Evolutionary conservation across 2,888 invertebrate genomes (phyloP), one percentile per base, ranked within the genome.

Genomic region (Allygus modestus): DNA sequence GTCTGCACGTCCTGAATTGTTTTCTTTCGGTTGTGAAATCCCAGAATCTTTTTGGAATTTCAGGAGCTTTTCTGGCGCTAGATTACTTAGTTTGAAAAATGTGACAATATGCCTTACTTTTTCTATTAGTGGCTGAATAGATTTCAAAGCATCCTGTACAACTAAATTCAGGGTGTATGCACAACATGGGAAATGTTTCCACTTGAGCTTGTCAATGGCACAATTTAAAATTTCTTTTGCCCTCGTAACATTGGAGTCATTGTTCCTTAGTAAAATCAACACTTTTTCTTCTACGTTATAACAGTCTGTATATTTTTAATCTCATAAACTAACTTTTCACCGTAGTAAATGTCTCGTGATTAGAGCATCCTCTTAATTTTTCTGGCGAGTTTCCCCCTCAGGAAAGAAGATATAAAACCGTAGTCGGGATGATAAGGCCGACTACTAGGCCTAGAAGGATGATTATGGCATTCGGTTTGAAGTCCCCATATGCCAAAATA

Each of bases 211-310:
- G 9, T 31, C 28, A 4, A 31, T 37, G n/a, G 61, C 61, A 7
- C 20, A 51, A 20, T 81, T 81, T n/a, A 58, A 11, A 20, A 81
- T 54, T 31, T 20, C 73, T 73, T 4, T 17, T 20, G 11, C 73
- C 73, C 1, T 51, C 51, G 46, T 79, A 11, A 79, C 46, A 79
- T 82, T 82, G 2, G 82, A 43, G 61, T 69, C 82, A 82, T 82
- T 82, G 46, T 69, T 69, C 23, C 43, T 65, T 5, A 82, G 41
- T 2, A 69, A n/a, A 65, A 41, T 17, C 7, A 26, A 37, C 20
- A 81, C 54, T 20, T 81, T 31, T 4, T 81, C 37, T 1, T 20
- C 41, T 73, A 73, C 17, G 17, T 73, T 73, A 41, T 20, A 73
- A n/a, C 41, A 31, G 31, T 33, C 69, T 7, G 69, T 33, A 69